These are phyloP conservation scores for Scaptomyza tumidula DNA, from an alignment of 2,888 invertebrate genomes.

Conservation along the genomic window DNA sequence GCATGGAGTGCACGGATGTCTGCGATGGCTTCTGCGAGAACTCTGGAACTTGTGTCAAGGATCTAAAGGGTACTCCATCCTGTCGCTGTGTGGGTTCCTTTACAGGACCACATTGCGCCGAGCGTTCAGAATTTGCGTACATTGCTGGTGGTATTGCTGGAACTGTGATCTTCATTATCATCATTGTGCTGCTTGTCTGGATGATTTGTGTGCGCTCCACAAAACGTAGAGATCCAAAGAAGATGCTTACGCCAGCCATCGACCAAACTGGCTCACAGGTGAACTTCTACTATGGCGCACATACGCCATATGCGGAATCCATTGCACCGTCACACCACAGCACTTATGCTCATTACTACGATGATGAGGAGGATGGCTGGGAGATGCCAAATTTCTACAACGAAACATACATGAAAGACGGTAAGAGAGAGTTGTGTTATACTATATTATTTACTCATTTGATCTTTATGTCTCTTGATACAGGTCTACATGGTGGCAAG, in stretches of 20 bases:
- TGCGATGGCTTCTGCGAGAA: conserved; percentile 95
- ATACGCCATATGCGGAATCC: conserved; percentile 97
- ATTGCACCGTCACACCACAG: conserved; percentile 98
- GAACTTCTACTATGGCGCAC: conserved; percentile 97
- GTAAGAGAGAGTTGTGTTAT: conserved; percentile 54
- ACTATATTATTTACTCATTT: no score
- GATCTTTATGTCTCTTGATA: no score
- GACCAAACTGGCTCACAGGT: conserved; percentile 97
- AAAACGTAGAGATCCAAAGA: conserved; percentile 95
- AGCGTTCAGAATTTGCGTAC: conserved; percentile 97
- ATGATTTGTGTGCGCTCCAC: conserved; percentile 98
- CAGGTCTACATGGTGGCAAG: conserved; percentile 92
- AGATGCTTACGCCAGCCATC: conserved; percentile 93
- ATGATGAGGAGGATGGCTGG: conserved; percentile 98
- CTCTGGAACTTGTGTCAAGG: conserved; percentile 94
- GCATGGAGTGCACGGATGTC: conserved; percentile 91
- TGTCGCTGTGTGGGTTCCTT: conserved; percentile 96
- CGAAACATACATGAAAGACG: conserved; percentile 98
- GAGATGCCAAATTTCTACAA: conserved; percentile 99
- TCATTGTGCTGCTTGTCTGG: conserved; percentile 96
- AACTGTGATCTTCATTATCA: conserved; percentile 96
- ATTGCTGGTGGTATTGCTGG: conserved; percentile 97
- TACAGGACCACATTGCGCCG: conserved; percentile 94
- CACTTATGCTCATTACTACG: conserved; percentile 97
- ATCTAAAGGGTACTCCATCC: conserved; percentile 92